phyloP scores from a whole-genome alignment of 2,113 vertebrate species.

The Bambusicola thoracicus region DNA sequence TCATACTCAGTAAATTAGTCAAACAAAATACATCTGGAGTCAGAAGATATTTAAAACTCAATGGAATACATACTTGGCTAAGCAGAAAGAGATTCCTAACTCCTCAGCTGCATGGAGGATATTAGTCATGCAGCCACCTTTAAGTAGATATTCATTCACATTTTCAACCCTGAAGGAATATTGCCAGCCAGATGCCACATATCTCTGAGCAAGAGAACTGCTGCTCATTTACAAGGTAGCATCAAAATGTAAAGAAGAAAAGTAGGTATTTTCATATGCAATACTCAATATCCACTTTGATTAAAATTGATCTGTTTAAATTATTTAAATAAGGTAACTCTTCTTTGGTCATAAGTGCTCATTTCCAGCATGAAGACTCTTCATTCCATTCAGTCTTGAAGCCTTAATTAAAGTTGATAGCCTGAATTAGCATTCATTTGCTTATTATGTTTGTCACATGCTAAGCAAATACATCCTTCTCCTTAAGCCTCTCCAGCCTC shows the following conservation, averaged over 20 bases:
- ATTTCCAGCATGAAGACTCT: conserved; percentile 42
- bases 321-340: conserved; percentile 64
- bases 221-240: conserved; percentile 31
- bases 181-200: conserved; percentile 13
- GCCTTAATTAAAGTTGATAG: conserved; percentile 58
- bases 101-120: not conserved
- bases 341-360: conserved; percentile 53
- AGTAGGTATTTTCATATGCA: conserved; percentile 37
- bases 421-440: conserved; percentile 44
- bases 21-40: not conserved
- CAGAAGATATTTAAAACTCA: not conserved
- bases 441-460: conserved; percentile 28
- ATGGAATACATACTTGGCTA: not conserved
- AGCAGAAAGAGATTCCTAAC: not conserved
- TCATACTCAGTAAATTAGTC: not conserved
- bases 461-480: not conserved
- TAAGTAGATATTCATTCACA: not conserved
- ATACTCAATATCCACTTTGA: conserved; percentile 61
- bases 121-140: not conserved
- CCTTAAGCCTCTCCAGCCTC: not conserved
- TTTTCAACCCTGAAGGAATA: conserved; percentile 12
- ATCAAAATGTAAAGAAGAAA: conserved; percentile 14
- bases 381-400: conserved; percentile 8
- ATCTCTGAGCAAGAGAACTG: not conserved
- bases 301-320: conserved; percentile 65